Evolutionary conservation across 2,113 vertebrate genomes (phyloP).

Genomic region (Hemicordylus capensis): DNA sequence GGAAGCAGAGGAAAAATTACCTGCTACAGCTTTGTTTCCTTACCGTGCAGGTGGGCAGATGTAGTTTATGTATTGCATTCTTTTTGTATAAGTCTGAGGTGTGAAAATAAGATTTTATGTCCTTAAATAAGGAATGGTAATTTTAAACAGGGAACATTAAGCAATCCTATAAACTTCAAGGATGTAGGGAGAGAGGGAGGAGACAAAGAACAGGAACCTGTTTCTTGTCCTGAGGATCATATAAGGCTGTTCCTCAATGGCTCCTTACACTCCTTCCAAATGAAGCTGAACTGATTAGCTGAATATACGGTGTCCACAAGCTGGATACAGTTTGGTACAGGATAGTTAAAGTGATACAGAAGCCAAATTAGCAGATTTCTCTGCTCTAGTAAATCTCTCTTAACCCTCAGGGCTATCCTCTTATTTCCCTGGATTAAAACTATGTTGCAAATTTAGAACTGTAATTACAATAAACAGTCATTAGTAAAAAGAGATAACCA

Average conservation of each 20-base stretch:
- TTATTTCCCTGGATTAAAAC: slow-evolving; percentile 50
- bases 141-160: background rate
- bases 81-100: background rate
- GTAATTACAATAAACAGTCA: slow-evolving; percentile 5
- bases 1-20: background rate
- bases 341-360: background rate
- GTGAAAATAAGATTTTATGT: background rate
- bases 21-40: background rate
- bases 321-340: background rate
- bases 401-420: slow-evolving; percentile 19
- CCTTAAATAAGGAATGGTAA: background rate
- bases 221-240: background rate
- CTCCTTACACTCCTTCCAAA: background rate
- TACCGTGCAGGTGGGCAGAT: background rate
- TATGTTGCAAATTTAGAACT: slow-evolving; percentile 4
- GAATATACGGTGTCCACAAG: background rate
- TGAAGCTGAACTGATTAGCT: slow-evolving; percentile 11
- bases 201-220: background rate
- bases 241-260: background rate
- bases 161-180: background rate
- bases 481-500: slow-evolving; percentile 41
- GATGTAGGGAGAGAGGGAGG: background rate
- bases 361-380: slow-evolving; percentile 20
- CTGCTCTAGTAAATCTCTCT: background rate
- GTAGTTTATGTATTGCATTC: background rate